phyloP scores from a whole-genome alignment of 1,140 invertebrate species.

The Drosophila tristis region DNA sequence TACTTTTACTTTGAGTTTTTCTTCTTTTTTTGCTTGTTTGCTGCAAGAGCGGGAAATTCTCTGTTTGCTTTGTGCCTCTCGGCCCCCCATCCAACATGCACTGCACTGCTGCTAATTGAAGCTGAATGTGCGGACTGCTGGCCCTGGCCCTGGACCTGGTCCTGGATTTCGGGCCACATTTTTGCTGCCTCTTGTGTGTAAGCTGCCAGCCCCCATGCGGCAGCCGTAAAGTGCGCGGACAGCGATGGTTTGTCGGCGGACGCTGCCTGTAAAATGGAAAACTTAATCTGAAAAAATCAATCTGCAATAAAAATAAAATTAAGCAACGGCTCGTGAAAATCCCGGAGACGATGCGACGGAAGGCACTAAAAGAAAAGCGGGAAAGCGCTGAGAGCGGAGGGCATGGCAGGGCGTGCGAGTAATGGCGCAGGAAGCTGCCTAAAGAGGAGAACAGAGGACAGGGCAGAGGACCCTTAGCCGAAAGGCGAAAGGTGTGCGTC shows the following conservation, averaged over 20 bases:
- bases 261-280: constrained; percentile 55
- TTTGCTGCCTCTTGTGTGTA: too few relatives aligned
- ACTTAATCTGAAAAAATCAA: constrained; percentile 80
- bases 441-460: constrained; percentile 41
- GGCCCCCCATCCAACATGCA: background rate
- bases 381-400: constrained; percentile 2
- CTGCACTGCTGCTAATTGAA: constrained; percentile 61
- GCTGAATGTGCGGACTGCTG: constrained; percentile 20
- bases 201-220: background rate
- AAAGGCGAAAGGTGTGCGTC: constrained; percentile 67
- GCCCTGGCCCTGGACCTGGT: background rate
- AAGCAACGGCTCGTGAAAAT: constrained; percentile 62
- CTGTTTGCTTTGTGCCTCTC: constrained; percentile 51
- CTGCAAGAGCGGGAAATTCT: constrained; percentile 6
- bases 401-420: constrained; percentile 1
- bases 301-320: constrained; percentile 83
- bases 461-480: constrained; percentile 41
- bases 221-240: constrained; percentile 11
- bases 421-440: constrained; percentile 1
- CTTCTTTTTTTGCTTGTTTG: constrained; percentile 8
- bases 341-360: constrained; percentile 30
- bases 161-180: background rate
- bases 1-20: constrained; percentile 73
- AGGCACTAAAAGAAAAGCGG: constrained; percentile 10
- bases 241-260: background rate